Percentiles rank a stretch among this genome's conserved stretches.
These are phyloP conservation scores for Dasysyrphus albostriatus DNA, from an alignment of 2,888 invertebrate species.

Conservation along the genomic window DNA sequence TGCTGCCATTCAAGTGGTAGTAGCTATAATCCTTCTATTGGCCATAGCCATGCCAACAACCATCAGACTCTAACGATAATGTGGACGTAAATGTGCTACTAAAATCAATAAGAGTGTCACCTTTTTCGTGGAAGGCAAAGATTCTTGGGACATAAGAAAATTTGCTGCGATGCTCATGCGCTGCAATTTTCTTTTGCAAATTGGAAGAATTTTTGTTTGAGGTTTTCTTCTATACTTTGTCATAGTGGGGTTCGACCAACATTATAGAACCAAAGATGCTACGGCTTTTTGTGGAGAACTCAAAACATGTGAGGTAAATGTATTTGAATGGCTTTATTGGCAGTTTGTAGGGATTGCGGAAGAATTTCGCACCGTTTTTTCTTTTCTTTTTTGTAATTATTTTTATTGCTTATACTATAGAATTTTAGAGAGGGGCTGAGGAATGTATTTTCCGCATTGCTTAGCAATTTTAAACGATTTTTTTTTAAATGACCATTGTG, in stretches of 20 bases:
- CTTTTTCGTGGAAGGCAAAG: conserved; percentile 59
- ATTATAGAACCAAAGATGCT: not conserved
- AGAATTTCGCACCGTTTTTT: conserved; percentile 63
- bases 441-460: conserved; percentile 61
- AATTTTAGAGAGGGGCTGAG: conserved; percentile 31
- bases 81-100: conserved; percentile 83
- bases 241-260: conserved; percentile 36
- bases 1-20: conserved; percentile 74
- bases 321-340: conserved; percentile 69
- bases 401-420: conserved; percentile 53
- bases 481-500: conserved; percentile 48
- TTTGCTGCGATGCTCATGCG: conserved; percentile 68
- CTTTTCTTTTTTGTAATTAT: conserved; percentile 62
- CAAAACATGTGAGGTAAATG: conserved; percentile 57
- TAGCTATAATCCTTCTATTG: conserved; percentile 76
- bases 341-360: conserved; percentile 70
- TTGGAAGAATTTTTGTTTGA: conserved; percentile 29
- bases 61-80: conserved; percentile 83
- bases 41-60: conserved; percentile 77
- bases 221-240: conserved; percentile 22
- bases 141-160: conserved; percentile 30
- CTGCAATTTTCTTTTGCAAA: conserved; percentile 58
- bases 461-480: conserved; percentile 59
- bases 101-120: conserved; percentile 82
- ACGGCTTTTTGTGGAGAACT: conserved; percentile 12